Percentiles rank a stretch among this genome's conserved stretches.
These are phyloP conservation scores for Oncorhynchus tshawytscha DNA, from an alignment of 2,113 vertebrate species.

Conservation along the genomic window DNA sequence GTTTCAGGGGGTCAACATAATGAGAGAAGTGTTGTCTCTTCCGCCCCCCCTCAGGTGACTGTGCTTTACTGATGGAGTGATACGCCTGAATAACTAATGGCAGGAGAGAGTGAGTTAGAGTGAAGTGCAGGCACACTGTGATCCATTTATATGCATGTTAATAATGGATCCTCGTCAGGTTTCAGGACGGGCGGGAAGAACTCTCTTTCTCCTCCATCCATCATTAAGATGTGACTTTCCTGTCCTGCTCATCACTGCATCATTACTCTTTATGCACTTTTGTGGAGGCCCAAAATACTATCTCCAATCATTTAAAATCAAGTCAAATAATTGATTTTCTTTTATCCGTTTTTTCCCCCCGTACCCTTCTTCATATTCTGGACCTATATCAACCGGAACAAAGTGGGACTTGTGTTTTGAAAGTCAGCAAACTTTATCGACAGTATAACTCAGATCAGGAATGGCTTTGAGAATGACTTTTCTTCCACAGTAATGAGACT, in stretches of 20 bases:
- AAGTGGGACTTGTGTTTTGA: constrained; percentile 13
- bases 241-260: constrained; percentile 45
- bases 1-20: constrained; percentile 35
- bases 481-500: constrained; percentile 33
- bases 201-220: constrained; percentile 61
- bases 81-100: constrained; percentile 56
- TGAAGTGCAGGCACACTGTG: constrained; percentile 53
- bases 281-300: constrained; percentile 14
- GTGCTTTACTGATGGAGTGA: constrained; percentile 56
- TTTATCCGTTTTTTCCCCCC: constrained; percentile 17
- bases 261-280: constrained; percentile 49
- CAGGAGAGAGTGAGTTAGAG: constrained; percentile 43
- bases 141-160: constrained; percentile 67
- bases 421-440: constrained; percentile 47
- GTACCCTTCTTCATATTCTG: constrained; percentile 18
- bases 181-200: constrained; percentile 44
- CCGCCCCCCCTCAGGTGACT: constrained; percentile 29
- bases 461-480: not conserved
- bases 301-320: constrained; percentile 18
- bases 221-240: constrained; percentile 61
- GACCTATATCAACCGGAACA: constrained; percentile 21
- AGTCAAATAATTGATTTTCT: constrained; percentile 21
- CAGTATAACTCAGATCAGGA: not conserved
- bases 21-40: constrained; percentile 29
- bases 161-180: constrained; percentile 57